phyloP scores from a whole-genome alignment of 2,113 vertebrate species.

The Eulacestoma nigropectus region DNA sequence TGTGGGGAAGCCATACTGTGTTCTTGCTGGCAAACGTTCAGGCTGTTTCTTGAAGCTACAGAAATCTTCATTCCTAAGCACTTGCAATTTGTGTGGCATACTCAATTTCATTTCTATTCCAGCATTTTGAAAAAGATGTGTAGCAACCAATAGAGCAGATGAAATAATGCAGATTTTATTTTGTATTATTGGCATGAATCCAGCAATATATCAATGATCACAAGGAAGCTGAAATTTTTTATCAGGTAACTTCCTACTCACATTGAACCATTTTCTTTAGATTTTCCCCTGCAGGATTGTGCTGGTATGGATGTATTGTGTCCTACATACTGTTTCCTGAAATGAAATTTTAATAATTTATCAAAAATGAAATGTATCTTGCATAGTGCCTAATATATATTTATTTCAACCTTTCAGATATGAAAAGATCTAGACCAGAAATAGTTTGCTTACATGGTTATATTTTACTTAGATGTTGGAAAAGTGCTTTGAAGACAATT shows the following conservation, averaged over 20 bases:
- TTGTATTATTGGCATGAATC: background rate
- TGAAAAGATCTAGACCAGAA: background rate
- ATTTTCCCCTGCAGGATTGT: background rate
- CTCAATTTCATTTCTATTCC: background rate
- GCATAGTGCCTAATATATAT: background rate
- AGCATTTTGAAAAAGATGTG: background rate
- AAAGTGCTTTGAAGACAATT: constrained; percentile 2
- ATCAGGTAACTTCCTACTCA: background rate
- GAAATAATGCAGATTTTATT: background rate
- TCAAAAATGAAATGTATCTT: background rate
- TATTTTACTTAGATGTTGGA: background rate
- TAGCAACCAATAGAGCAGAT: background rate
- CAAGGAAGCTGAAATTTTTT: background rate
- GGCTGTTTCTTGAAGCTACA: background rate
- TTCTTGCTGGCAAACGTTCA: background rate
- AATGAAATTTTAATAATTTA: constrained; percentile 64
- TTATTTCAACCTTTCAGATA: background rate
- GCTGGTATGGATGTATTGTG: background rate
- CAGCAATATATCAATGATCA: background rate
- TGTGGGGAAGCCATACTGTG: background rate
- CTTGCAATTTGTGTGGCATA: background rate
- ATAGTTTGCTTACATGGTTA: background rate
- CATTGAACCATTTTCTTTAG: background rate
- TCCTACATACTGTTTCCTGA: constrained; percentile 3
- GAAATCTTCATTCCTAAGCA: background rate